phyloP scores from a whole-genome alignment of 2,888 invertebrate genomes.

The Hipparchia semele region DNA sequence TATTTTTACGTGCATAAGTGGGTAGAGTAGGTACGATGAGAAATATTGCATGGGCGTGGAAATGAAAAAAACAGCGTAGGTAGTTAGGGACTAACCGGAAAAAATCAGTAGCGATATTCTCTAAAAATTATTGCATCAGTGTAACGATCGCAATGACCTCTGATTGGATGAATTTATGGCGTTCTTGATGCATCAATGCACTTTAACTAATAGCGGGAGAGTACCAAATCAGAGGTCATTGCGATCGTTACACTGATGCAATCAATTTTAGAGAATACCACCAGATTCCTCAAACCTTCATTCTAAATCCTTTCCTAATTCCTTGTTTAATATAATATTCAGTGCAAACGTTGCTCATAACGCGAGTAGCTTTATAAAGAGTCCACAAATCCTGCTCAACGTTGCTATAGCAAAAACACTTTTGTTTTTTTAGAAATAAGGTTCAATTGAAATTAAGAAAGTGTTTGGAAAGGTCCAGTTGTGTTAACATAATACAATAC shows the following conservation, averaged over 20 bases:
- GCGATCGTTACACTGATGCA: too few species aligned
- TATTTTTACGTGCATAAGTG: too few species aligned
- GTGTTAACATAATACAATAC: slow-evolving; percentile 56
- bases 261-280: too few species aligned
- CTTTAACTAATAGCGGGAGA: too few species aligned
- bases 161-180: too few species aligned
- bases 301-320: background rate
- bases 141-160: too few species aligned
- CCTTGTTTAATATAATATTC: slow-evolving; percentile 54
- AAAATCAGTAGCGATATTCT: too few species aligned
- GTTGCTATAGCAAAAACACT: slow-evolving; percentile 37
- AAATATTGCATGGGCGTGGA: background rate
- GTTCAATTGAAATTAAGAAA: slow-evolving; percentile 30
- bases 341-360: slow-evolving; percentile 51
- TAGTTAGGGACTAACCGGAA: too few species aligned
- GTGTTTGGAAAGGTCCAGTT: slow-evolving; percentile 49
- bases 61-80: background rate
- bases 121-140: too few species aligned
- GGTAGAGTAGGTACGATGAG: too few species aligned
- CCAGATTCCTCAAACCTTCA: background rate
- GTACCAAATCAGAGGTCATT: too few species aligned
- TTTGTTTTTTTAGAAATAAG: slow-evolving; percentile 40
- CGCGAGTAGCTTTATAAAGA: slow-evolving; percentile 41
- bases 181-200: too few species aligned
- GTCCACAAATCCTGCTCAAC: slow-evolving; percentile 23